A percentile compares a stretch with the other conserved stretches of the same genome.
Conservation (phyloP, 2,113 vertebrate species). For the Sterrhoptilus dennistouni region DNA sequence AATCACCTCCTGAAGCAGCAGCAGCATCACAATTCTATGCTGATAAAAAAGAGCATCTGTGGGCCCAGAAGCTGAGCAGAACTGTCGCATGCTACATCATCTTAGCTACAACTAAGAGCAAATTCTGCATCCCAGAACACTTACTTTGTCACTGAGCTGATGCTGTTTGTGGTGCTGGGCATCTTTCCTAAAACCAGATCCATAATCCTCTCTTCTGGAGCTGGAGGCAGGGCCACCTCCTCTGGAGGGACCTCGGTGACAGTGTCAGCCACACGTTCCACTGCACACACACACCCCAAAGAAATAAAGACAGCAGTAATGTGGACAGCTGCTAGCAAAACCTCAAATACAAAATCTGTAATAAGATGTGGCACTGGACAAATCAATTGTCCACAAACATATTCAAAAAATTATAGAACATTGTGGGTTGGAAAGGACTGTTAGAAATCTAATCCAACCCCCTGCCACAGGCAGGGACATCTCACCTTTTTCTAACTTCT, state of each 20-base stretch:
- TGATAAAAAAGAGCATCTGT: not conserved
- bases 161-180: slow-evolving; percentile 52
- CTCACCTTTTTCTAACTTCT: not conserved
- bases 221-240: slow-evolving; percentile 47
- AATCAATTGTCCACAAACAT: not conserved
- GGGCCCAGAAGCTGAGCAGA: not conserved
- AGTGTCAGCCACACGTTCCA: slow-evolving; percentile 70
- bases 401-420: not conserved
- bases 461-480: not conserved
- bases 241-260: slow-evolving; percentile 70
- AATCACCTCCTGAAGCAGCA: not conserved
- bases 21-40: not conserved
- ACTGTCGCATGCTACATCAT: not conserved
- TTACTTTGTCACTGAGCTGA: slow-evolving; percentile 74
- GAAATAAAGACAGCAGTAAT: not conserved
- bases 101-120: not conserved
- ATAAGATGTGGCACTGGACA: not conserved
- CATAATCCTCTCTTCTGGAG: slow-evolving; percentile 77
- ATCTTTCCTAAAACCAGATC: slow-evolving; percentile 78
- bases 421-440: not conserved
- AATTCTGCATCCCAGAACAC: slow-evolving; percentile 16
- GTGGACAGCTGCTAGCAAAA: not conserved
- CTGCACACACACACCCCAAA: not conserved
- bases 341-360: not conserved
- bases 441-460: not conserved